phyloP scores from a whole-genome alignment of 2,113 vertebrate species.

The Nettapus auritus region DNA sequence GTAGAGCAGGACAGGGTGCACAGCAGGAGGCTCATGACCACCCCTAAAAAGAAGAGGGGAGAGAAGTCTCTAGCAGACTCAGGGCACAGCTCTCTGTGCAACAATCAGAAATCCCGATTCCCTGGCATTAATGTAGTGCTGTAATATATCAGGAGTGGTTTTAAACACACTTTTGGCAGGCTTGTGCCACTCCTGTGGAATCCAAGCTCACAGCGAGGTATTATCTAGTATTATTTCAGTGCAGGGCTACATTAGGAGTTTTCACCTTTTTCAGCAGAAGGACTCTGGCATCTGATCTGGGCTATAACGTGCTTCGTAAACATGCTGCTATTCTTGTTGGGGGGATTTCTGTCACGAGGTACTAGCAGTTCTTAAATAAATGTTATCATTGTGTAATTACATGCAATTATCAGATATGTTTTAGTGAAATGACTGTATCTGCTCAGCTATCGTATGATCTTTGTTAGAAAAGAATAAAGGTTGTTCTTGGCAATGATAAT shows the following conservation, averaged over 20 bases:
- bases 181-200: not conserved
- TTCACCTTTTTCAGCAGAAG: not conserved
- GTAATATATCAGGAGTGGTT: not conserved
- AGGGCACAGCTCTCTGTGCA: not conserved
- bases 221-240: not conserved
- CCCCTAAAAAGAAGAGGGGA: not conserved
- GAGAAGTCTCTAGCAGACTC: not conserved
- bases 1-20: not conserved
- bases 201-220: not conserved
- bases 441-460: not conserved
- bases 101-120: not conserved
- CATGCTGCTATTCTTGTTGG: not conserved
- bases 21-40: not conserved
- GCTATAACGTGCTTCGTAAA: not conserved
- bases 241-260: not conserved
- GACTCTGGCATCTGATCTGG: slow-evolving; percentile 15
- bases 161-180: not conserved
- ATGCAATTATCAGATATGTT: slow-evolving; percentile 15
- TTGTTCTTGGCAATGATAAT: slow-evolving; percentile 34
- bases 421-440: slow-evolving; percentile 22
- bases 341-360: not conserved
- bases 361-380: slow-evolving; percentile 32
- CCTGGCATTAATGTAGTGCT: not conserved
- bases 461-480: slow-evolving; percentile 34
- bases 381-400: slow-evolving; percentile 6